Evolutionary conservation across 2,113 vertebrate species (phyloP).

Genomic region (Tautogolabrus adspersus): DNA sequence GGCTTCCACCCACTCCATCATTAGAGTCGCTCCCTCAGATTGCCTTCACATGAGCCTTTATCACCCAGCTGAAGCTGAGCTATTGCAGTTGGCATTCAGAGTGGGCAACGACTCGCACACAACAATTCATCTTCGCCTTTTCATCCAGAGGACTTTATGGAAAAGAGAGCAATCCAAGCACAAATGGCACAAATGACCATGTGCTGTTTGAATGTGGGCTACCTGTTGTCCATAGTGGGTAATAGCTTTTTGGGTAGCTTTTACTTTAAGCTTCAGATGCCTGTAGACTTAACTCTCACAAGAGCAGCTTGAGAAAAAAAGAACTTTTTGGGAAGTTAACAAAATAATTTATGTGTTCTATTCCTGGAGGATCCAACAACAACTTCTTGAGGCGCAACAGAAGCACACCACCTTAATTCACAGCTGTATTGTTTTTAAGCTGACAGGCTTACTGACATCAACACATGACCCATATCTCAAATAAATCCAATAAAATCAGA

Average conservation of each 20-base stretch:
- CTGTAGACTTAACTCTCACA: conserved; percentile 5
- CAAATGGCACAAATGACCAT: conserved; percentile 37
- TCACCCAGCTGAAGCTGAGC: conserved; percentile 69
- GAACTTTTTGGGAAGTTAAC: conserved; percentile 3
- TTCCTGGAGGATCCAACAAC: conserved; percentile 14
- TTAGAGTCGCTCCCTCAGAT: conserved; percentile 70
- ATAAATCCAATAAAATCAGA: conserved; percentile 33
- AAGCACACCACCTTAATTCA: neutral
- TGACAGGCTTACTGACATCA: neutral
- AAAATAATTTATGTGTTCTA: conserved; percentile 1
- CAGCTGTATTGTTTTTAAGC: neutral
- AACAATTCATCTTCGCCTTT: conserved; percentile 72
- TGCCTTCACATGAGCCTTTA: conserved; percentile 71
- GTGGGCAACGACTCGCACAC: conserved; percentile 46
- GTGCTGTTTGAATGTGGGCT: conserved; percentile 42
- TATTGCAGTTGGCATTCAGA: conserved; percentile 66
- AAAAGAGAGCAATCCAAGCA: conserved; percentile 60
- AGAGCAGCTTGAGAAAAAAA: conserved; percentile 7
- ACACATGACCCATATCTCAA: conserved; percentile 28
- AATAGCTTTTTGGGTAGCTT: neutral
- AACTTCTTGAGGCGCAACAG: neutral
- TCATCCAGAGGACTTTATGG: conserved; percentile 56
- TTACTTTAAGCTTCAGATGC: conserved; percentile 15
- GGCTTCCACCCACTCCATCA: conserved; percentile 77
- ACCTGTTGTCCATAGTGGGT: conserved; percentile 34